phyloP scores from a whole-genome alignment of 2,888 invertebrate species.

The Megaustenia siamemsis region DNA sequence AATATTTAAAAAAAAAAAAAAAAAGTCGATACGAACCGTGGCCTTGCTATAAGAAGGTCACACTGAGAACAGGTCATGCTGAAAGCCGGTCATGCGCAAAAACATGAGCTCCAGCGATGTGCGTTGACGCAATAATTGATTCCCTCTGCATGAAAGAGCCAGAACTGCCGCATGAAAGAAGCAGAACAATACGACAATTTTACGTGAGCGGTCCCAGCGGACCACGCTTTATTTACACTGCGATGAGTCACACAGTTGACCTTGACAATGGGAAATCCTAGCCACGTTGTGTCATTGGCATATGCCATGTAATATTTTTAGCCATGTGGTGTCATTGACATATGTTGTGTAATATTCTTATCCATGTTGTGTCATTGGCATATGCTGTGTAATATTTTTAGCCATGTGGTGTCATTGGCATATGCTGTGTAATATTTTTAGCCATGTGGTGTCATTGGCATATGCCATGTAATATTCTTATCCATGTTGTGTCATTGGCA shows the following conservation, averaged over 20 bases:
- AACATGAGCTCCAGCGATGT: background rate
- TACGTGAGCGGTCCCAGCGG: background rate
- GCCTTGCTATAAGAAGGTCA: too few relatives aligned
- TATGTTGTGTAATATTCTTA: too few relatives aligned
- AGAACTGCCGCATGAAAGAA: conserved; percentile 3
- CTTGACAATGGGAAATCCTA: conserved; percentile 14
- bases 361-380: too few relatives aligned
- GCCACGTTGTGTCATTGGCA: background rate
- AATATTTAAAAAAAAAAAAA: too few relatives aligned
- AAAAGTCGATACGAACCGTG: too few relatives aligned
- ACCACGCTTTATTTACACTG: conserved; percentile 20
- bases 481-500: too few relatives aligned
- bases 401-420: too few relatives aligned
- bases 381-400: too few relatives aligned
- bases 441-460: too few relatives aligned
- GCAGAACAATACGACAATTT: background rate
- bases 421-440: too few relatives aligned
- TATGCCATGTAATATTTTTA: background rate
- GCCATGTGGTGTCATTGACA: too few relatives aligned
- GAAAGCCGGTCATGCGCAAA: background rate
- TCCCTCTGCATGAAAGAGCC: background rate
- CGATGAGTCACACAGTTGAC: conserved; percentile 3
- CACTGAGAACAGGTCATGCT: conserved; percentile 4
- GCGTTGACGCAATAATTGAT: background rate
- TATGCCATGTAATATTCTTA: too few relatives aligned